Conservation (phyloP, 2,888 invertebrate species). For the Drosophila mimetica region DNA sequence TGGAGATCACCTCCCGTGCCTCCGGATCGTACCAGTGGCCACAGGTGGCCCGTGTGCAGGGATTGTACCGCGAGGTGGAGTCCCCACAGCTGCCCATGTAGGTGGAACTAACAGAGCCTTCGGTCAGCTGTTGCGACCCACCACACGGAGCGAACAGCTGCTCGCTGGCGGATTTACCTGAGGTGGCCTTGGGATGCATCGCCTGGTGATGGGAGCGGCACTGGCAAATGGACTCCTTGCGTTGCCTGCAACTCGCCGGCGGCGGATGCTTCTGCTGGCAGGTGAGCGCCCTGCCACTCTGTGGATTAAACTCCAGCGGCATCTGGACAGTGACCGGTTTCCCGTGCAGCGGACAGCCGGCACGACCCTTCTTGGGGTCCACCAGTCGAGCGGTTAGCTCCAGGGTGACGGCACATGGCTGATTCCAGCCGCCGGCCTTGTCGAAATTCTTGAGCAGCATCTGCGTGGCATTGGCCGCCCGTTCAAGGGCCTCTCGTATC, state of each 20-base stretch:
- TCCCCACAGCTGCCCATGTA: conserved; percentile 24
- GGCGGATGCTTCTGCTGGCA: conserved; percentile 1
- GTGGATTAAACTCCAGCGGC: conserved; percentile 65
- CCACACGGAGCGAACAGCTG: not conserved
- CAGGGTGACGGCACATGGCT: conserved; percentile 50
- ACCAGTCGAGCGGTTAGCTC: conserved; percentile 66
- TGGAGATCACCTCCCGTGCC: conserved; percentile 36
- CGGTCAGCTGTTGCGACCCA: conserved; percentile 1
- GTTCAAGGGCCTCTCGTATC: conserved; percentile 51
- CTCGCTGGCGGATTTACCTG: conserved; percentile 28
- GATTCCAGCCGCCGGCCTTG: not conserved
- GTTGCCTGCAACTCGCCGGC: not conserved
- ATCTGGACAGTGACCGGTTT: conserved; percentile 61
- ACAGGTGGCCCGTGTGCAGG: not conserved
- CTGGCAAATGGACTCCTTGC: conserved; percentile 8
- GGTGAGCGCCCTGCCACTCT: conserved; percentile 23
- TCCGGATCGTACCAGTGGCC: conserved; percentile 10
- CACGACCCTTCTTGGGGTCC: conserved; percentile 24
- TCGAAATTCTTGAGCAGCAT: conserved; percentile 60
- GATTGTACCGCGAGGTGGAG: not conserved
- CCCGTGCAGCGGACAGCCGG: conserved; percentile 19
- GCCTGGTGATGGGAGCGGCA: not conserved
- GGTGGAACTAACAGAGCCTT: not conserved
- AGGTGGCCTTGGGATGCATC: not conserved
- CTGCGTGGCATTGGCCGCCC: conserved; percentile 53